phyloP scores from a whole-genome alignment of 92 coral and sea anemone species.

The Meandrina meandrites region DNA sequence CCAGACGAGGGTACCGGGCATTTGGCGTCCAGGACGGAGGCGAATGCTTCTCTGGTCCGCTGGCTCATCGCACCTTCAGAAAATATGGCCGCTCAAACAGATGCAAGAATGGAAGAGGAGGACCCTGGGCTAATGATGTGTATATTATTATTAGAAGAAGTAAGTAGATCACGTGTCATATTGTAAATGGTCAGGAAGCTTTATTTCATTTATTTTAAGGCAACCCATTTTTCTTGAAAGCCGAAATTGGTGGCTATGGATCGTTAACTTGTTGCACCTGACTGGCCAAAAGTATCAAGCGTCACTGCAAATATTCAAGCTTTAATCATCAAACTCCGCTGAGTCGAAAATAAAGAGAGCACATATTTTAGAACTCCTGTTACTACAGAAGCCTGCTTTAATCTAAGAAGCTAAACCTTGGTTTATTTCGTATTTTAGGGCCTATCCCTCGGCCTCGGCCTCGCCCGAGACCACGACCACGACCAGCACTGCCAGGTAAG shows the following conservation, averaged over 20 bases:
- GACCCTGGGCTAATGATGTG: slow-evolving; percentile 57
- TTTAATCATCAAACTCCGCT: not conserved
- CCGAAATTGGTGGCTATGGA: too few species aligned
- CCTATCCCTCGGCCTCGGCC: slow-evolving; percentile 65
- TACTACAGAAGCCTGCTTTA: not conserved
- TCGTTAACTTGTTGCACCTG: too few species aligned
- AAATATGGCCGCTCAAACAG: slow-evolving; percentile 50
- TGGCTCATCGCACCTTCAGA: slow-evolving; percentile 26
- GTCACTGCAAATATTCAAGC: not conserved
- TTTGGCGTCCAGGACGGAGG: slow-evolving; percentile 54
- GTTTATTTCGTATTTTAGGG: slow-evolving; percentile 24
- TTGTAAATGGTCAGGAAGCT: not conserved
- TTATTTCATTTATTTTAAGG: too few species aligned
- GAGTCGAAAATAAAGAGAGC: not conserved
- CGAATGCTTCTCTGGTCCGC: slow-evolving; percentile 48
- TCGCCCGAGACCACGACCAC: slow-evolving; percentile 67
- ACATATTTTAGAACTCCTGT: not conserved
- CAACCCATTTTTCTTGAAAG: too few species aligned
- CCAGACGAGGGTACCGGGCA: slow-evolving; percentile 35
- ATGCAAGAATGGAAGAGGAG: slow-evolving; percentile 55
- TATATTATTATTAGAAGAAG: slow-evolving; percentile 43
- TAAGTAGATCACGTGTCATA: slow-evolving; percentile 8
- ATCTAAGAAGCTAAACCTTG: not conserved
- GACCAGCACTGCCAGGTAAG: slow-evolving; percentile 76
- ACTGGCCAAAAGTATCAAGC: too few species aligned